A percentile compares a stretch with the other conserved stretches of the same genome.
Conservation (phyloP, 2,113 vertebrate genomes). For the Callaeas wilsoni region DNA sequence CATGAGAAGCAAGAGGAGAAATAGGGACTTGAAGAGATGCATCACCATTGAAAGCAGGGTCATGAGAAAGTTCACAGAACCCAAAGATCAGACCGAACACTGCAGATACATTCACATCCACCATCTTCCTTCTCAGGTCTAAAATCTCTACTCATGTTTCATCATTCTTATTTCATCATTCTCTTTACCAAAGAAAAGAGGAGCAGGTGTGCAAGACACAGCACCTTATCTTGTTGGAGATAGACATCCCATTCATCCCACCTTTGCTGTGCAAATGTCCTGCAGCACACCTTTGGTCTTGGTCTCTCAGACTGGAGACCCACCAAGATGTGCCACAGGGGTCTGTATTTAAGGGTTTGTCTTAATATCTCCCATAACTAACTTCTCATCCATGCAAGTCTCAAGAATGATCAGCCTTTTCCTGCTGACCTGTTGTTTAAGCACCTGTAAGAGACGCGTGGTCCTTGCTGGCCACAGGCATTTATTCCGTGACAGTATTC, state of each 20-base stretch:
- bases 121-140: neutral
- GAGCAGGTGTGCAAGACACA: neutral
- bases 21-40: neutral
- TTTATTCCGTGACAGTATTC: neutral
- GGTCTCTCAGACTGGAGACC: neutral
- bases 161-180: neutral
- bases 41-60: neutral
- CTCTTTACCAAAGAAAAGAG: neutral
- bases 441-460: accelerated
- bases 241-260: neutral
- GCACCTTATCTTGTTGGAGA: neutral
- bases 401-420: neutral
- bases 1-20: neutral
- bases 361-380: neutral
- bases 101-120: neutral
- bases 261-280: neutral
- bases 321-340: accelerated
- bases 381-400: neutral
- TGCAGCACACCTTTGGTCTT: neutral
- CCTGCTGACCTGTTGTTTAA: neutral
- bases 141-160: neutral
- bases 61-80: neutral
- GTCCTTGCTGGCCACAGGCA: neutral
- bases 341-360: neutral
- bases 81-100: neutral